Evolutionary conservation across 2,888 invertebrate genomes (phyloP).

Genomic region (Dynastes maya): DNA sequence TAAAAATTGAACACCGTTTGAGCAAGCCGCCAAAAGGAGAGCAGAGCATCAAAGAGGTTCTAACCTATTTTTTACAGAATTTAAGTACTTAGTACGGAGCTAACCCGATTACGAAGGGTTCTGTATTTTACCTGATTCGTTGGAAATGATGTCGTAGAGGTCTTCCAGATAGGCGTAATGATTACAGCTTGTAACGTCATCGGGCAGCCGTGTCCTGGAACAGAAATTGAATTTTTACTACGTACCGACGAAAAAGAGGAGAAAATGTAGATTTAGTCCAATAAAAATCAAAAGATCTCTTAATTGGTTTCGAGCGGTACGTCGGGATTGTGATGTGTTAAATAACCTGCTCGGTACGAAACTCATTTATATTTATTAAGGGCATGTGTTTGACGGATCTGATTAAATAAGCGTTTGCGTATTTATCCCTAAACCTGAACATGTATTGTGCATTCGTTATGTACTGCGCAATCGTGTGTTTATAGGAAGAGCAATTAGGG

Average conservation of each 20-base stretch:
- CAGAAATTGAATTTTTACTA: constrained; percentile 58
- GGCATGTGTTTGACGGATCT: not conserved
- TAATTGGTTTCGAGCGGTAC: not conserved
- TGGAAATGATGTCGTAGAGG: constrained; percentile 79
- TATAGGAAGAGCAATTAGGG: not conserved
- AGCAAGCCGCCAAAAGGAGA: not conserved
- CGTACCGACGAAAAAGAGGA: constrained; percentile 11
- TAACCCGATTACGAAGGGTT: constrained; percentile 29
- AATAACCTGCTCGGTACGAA: not conserved
- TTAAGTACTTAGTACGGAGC: constrained; percentile 5
- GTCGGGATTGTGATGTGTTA: not conserved
- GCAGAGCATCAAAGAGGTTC: constrained; percentile 7
- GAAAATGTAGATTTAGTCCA: constrained; percentile 12
- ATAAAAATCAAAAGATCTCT: constrained; percentile 18
- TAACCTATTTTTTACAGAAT: constrained; percentile 29
- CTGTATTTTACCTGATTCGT: constrained; percentile 75
- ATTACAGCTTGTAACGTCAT: constrained; percentile 76
- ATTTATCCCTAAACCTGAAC: not conserved
- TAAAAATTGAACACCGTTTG: constrained; percentile 21
- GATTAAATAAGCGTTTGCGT: not conserved
- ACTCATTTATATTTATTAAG: not conserved
- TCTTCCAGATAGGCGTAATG: constrained; percentile 84
- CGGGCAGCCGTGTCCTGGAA: constrained; percentile 78
- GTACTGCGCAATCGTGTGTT: not conserved
- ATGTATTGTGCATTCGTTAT: not conserved